These are phyloP conservation scores for Saiga tatarica DNA, from an alignment of 2,113 vertebrate genomes.

Conservation along the genomic window DNA sequence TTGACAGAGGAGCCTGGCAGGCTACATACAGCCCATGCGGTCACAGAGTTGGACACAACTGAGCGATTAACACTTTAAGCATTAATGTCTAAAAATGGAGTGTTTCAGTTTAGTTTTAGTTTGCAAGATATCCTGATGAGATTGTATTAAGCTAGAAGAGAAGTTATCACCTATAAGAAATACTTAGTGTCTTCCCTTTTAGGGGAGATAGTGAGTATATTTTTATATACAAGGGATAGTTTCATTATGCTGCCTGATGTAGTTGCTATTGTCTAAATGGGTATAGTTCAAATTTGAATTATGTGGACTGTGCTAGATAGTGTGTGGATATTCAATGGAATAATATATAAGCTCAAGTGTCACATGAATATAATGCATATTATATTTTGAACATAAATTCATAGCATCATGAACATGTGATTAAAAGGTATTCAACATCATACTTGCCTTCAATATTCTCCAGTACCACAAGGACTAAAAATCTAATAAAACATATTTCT, in stretches of 20 bases:
- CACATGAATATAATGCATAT: neutral
- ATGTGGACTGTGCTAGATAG: neutral
- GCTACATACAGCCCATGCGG: neutral
- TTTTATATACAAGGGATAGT: neutral
- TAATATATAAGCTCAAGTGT: neutral
- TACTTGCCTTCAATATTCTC: neutral
- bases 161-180: neutral
- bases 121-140: neutral
- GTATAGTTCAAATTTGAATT: neutral
- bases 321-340: neutral
- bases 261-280: neutral
- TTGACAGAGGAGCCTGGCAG: neutral
- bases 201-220: neutral
- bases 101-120: neutral
- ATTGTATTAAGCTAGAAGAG: neutral
- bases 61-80: neutral
- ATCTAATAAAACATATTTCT: neutral
- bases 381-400: neutral
- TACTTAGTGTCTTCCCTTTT: neutral
- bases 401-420: neutral
- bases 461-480: neutral
- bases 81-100: neutral
- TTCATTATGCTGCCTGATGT: neutral
- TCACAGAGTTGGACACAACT: neutral
- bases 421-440: neutral